Base-by-base conservation (phyloP, 2,888 invertebrate species). In the Perizoma flavofasciatum region DNA sequence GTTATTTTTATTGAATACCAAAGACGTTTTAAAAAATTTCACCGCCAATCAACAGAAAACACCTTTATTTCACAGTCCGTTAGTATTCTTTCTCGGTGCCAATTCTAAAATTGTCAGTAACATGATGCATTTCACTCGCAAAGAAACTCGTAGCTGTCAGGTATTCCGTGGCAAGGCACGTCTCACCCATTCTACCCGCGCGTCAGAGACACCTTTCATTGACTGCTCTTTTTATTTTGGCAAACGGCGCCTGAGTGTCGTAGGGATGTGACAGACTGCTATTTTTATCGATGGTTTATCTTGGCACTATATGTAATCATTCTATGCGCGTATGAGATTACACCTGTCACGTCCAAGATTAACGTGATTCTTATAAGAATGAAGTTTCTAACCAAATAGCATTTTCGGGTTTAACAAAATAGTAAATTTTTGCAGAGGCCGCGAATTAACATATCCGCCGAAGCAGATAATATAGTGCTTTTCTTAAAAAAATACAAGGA, bases 121-220 rank as follows among this genome's bases (percentile, higher is more conserved):
- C 61, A 65, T 66, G 72, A 69, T 78, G 79, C 78, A 79, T 73
- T 72, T 70, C 72, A 66, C 55, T 66, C 72, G 69, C 69, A 68
- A 71, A 72, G 72, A 70, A 69, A 70, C 70, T 69, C 67, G 48
- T 50, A 63, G 49, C 58, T 66, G 60, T 56, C 49, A 58, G 54
- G 49, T 63, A 49, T 65, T 50, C 52, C 8, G 59, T 56, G 39
- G 54, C 61, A 49, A 33, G 47, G 41, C 51, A 35, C 49, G 48
- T 39, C 40, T 49, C 37, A 6, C 52, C 52, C 49, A 61, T 61
- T 56, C 61, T 49, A 45, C 61, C 55, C 22, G 45, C 49, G 72
- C 79, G 83, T 81, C 80, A 77, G 62, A 71, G 73, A 74, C 78
- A 79, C 82, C 83, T 85, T 82, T 82, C 82, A 78, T 69, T 81